A percentile compares a stretch with the other conserved stretches of the same genome.
These are phyloP conservation scores for Anolis carolinensis DNA, from an alignment of 2,113 vertebrate genomes.

Conservation along the genomic window DNA sequence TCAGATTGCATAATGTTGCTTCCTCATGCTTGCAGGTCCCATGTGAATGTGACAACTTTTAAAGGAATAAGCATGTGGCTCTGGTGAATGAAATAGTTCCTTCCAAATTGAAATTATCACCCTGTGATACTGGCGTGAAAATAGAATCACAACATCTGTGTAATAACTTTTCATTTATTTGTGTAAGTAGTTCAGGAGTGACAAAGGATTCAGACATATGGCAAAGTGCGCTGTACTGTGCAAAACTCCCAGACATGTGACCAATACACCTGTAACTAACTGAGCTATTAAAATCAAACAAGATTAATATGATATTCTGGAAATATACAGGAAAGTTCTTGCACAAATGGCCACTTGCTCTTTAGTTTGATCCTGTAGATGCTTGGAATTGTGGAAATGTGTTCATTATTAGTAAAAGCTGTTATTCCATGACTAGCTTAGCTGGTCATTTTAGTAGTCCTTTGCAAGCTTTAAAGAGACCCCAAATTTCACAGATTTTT, in stretches of 20 bases:
- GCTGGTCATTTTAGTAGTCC: slow-evolving; percentile 3
- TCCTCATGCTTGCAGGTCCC: not conserved
- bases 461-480: slow-evolving; percentile 18
- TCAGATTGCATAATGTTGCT: not conserved
- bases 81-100: not conserved
- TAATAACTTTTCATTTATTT: too few relatives aligned
- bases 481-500: slow-evolving; percentile 31
- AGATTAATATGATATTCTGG: not conserved
- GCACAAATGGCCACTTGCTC: not conserved
- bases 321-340: not conserved
- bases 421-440: not conserved
- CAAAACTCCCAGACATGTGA: not conserved
- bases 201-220: not conserved
- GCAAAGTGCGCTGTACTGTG: not conserved
- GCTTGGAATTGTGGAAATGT: not conserved
- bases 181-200: not conserved
- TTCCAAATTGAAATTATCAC: not conserved
- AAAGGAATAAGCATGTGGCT: not conserved
- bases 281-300: slow-evolving; percentile 20
- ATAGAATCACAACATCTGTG: not conserved
- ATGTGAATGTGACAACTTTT: not conserved
- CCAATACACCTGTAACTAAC: not conserved
- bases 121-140: not conserved
- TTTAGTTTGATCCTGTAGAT: not conserved
- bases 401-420: not conserved